phyloP scores from a whole-genome alignment of 1,140 invertebrate species.

The Oryctes rhinoceros region DNA sequence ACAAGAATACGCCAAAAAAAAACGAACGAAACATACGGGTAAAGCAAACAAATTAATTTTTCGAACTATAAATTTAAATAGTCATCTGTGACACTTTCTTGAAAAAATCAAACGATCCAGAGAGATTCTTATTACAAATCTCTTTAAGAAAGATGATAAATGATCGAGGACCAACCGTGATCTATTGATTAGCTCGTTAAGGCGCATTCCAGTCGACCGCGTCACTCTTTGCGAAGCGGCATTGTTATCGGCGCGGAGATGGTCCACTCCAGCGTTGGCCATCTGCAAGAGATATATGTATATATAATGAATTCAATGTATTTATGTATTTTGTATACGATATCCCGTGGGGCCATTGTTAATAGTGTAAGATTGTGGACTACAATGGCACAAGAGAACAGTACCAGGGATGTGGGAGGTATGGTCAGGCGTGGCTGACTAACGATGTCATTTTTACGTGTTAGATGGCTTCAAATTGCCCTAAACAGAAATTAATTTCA shows the following conservation, averaged over 20 bases:
- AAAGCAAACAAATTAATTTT: constrained; percentile 45
- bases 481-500: constrained; percentile 48
- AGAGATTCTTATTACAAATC: constrained; percentile 59
- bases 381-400: constrained; percentile 55
- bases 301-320: constrained; percentile 61
- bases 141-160: constrained; percentile 59
- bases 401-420: constrained; percentile 57
- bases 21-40: neutral
- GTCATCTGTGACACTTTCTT: constrained; percentile 54
- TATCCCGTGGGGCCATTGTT: constrained; percentile 59
- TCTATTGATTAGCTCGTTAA: constrained; percentile 62
- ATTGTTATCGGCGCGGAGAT: constrained; percentile 41
- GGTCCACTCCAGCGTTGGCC: constrained; percentile 43
- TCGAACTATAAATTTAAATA: constrained; percentile 50
- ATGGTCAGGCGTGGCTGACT: constrained; percentile 53
- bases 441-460: constrained; percentile 53
- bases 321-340: constrained; percentile 61
- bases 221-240: constrained; percentile 28
- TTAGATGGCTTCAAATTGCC: constrained; percentile 52
- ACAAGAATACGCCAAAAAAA: neutral
- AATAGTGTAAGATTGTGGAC: constrained; percentile 58
- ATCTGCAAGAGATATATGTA: constrained; percentile 57
- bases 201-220: constrained; percentile 53
- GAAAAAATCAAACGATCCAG: constrained; percentile 53
- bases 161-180: constrained; percentile 59